A percentile compares a stretch with the other conserved stretches of the same genome.
Conservation (phyloP, 2,113 vertebrate species). For the Hemibagrus wyckioides region DNA sequence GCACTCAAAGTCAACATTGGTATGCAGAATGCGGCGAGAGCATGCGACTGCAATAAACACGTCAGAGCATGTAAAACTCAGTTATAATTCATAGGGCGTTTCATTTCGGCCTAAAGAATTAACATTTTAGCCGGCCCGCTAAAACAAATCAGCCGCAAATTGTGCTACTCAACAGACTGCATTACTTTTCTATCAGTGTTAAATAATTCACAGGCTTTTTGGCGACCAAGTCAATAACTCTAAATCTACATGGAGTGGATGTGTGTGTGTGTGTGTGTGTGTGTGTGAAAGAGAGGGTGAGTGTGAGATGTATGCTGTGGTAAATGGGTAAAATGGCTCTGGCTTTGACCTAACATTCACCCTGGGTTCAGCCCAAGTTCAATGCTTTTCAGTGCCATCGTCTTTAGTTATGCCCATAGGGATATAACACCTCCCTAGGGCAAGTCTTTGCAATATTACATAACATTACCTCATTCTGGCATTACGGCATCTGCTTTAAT, state of each 20-base stretch:
- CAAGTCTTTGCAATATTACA: slow-evolving; percentile 36
- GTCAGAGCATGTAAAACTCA: slow-evolving; percentile 25
- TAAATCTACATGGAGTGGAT: slow-evolving; percentile 8
- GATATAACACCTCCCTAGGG: slow-evolving; percentile 21
- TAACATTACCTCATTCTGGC: slow-evolving; percentile 33
- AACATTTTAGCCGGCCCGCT: slow-evolving; percentile 26
- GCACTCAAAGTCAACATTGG: slow-evolving; percentile 38
- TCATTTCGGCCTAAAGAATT: slow-evolving; percentile 39
- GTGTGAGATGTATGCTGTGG: slow-evolving; percentile 5
- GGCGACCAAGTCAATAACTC: slow-evolving; percentile 18
- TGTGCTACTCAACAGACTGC: slow-evolving; percentile 22
- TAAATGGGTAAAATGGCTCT: slow-evolving; percentile 53
- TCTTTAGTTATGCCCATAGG: slow-evolving; percentile 29
- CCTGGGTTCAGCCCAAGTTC: slow-evolving; percentile 75
- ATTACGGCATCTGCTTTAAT: slow-evolving; percentile 39
- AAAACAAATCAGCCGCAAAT: slow-evolving; percentile 27
- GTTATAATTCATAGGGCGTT: slow-evolving; percentile 42
- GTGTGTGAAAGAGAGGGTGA: neutral
- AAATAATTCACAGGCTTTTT: slow-evolving; percentile 45
- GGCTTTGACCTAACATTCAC: slow-evolving; percentile 69
- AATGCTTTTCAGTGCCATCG: slow-evolving; percentile 58
- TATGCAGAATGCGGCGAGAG: slow-evolving; percentile 22
- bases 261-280: slow-evolving; percentile 2
- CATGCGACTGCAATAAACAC: slow-evolving; percentile 28
- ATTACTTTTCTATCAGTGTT: slow-evolving; percentile 43